Conservation (phyloP, 2,113 vertebrate genomes). For the Maccullochella peelii region DNA sequence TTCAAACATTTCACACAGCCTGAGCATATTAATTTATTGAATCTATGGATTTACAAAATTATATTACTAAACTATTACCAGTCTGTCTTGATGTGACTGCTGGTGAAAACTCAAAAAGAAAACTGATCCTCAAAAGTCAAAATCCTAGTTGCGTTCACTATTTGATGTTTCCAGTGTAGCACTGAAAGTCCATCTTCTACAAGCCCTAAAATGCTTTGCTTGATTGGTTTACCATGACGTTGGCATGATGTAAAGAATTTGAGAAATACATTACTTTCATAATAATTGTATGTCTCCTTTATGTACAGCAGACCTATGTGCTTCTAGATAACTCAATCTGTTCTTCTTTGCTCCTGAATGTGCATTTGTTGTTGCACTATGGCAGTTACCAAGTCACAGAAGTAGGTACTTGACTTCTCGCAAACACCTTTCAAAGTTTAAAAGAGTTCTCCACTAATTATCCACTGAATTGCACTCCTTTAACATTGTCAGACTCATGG, state of each 20-base stretch:
- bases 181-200: not conserved
- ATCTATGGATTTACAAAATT: not conserved
- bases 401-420: no score
- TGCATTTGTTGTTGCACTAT: no score
- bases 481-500: no score
- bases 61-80: no score
- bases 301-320: not conserved
- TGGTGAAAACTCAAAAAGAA: not conserved
- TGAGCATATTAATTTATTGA: not conserved
- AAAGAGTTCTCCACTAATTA: not conserved
- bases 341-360: no score
- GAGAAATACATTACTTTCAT: no score
- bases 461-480: not conserved
- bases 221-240: not conserved
- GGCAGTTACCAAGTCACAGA: no score
- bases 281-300: not conserved
- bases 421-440: not conserved
- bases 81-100: not conserved
- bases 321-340: not conserved
- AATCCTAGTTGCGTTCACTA: not conserved
- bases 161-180: not conserved
- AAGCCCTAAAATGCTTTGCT: not conserved
- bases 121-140: not conserved
- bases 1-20: conserved; percentile 3
- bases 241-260: not conserved